A percentile compares a stretch with the other conserved stretches of the same genome.
Evolutionary conservation across 2,888 invertebrate genomes (phyloP).

Genomic region (Trachelus tabidus): DNA sequence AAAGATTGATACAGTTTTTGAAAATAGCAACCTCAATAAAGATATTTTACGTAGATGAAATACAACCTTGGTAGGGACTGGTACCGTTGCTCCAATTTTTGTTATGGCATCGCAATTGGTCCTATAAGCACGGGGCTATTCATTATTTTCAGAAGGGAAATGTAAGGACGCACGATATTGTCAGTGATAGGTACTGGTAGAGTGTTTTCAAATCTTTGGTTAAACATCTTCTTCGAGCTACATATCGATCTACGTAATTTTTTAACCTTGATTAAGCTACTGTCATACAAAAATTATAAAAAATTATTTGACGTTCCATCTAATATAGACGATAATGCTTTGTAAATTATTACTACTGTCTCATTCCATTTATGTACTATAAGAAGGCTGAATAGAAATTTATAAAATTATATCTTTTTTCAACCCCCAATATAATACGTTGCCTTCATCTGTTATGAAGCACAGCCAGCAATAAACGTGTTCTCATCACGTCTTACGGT

Average conservation of each 20-base stretch:
- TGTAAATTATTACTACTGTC: background rate
- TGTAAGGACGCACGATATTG: background rate
- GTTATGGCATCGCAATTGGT: constrained; percentile 27
- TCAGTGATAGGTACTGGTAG: background rate
- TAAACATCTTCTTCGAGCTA: background rate
- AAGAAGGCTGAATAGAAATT: background rate
- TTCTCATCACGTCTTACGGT: too few relatives aligned
- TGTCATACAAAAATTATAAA: background rate
- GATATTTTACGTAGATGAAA: constrained; percentile 32
- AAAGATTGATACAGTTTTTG: constrained; percentile 31
- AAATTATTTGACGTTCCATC: background rate
- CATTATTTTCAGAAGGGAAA: background rate
- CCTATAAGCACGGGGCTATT: background rate
- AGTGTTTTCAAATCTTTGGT: background rate
- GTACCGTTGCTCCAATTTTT: constrained; percentile 49
- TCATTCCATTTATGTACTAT: background rate
- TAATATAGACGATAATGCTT: background rate
- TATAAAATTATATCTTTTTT: too few relatives aligned
- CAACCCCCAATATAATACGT: too few relatives aligned
- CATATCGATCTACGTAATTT: background rate
- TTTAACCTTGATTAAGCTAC: background rate
- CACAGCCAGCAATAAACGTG: too few relatives aligned
- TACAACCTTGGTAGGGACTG: constrained; percentile 24
- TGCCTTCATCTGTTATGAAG: too few relatives aligned
- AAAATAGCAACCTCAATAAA: constrained; percentile 17